Base-by-base conservation (phyloP, 2,888 invertebrate species). In the Orthonevra nobilis region DNA sequence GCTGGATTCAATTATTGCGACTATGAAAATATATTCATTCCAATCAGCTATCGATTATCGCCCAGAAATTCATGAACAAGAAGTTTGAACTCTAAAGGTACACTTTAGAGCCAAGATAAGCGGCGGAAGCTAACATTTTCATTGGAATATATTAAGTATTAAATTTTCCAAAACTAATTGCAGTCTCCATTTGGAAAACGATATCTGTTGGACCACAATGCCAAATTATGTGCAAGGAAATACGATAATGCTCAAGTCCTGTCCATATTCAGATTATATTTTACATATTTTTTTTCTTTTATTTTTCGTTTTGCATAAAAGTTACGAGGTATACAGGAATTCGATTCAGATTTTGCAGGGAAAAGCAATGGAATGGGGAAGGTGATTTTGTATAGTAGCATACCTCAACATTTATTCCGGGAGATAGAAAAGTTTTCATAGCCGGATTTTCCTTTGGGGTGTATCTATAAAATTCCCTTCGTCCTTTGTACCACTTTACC, bases 401-500 rank as follows among this genome's bases (percentile, higher is more conserved):
- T 86, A 92, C 92, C 84, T 91, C 90, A 28, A 93, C 92, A 82
- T 90, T 90, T 56, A 93, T 90, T 28, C 93, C 92, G 15, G 89
- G 88, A 81, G 92, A 91, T 34, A 90, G 89, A 85, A 93, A 93
- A 82, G 92, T 90, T 88, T 93, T 93, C 69, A 91, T 89, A 1
- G 92, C 91, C 3, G 92, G 92, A 10, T 90, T 90, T 82, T 93
- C 92, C 72, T 91, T 91, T 0, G 96, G 96, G 3, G 94, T 93
- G 85, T 92, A 96, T 83, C 96, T 91, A 90, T 95, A 96, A 90
- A 96, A 96, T 90, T 96, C 96, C 84, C 93, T 91, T 84, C 90
- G 91, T 10, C 96, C 96, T 81, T 95, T 91, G 89, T 96, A 96
- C 96, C 96, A 96, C 90, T 96, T 96, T 64, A 96, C 94, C 12